A percentile compares a stretch with the other conserved stretches of the same genome.
Evolutionary conservation across 2,888 invertebrate species (phyloP).

Genomic region (Crematogaster levior): DNA sequence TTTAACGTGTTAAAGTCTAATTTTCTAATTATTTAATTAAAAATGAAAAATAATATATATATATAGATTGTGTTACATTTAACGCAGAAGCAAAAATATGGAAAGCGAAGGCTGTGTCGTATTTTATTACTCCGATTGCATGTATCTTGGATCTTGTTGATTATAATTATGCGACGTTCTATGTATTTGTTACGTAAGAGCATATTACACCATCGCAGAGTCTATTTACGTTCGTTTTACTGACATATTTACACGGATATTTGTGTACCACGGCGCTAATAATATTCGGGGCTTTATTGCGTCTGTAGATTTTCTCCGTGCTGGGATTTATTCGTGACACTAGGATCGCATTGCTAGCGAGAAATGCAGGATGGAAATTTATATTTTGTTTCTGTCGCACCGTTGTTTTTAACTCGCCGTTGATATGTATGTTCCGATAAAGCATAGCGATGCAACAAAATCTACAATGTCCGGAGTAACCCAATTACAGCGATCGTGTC

Average conservation of each 20-base stretch:
- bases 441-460: not conserved
- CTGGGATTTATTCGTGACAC: conserved; percentile 35
- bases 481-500: not conserved
- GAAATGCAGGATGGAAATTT: conserved; percentile 29
- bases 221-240: conserved; percentile 46
- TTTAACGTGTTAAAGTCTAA: too few relatives aligned
- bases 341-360: conserved; percentile 8
- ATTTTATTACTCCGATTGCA: conserved; percentile 27
- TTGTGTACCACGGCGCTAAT: conserved; percentile 29
- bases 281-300: conserved; percentile 38
- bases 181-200: not conserved
- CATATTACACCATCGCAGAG: conserved; percentile 3
- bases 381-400: conserved; percentile 14
- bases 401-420: not conserved
- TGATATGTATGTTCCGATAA: not conserved
- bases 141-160: conserved; percentile 14
- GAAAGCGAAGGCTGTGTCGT: not conserved
- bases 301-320: conserved; percentile 28
- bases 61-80: not conserved
- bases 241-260: conserved; percentile 26
- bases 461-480: not conserved
- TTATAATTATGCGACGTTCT: conserved; percentile 24
- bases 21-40: too few relatives aligned
- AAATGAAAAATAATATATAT: not conserved
- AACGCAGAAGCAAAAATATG: not conserved